Evolutionary conservation across 2,113 vertebrate genomes (phyloP).

Genomic region (Corythornis vintsioides): DNA sequence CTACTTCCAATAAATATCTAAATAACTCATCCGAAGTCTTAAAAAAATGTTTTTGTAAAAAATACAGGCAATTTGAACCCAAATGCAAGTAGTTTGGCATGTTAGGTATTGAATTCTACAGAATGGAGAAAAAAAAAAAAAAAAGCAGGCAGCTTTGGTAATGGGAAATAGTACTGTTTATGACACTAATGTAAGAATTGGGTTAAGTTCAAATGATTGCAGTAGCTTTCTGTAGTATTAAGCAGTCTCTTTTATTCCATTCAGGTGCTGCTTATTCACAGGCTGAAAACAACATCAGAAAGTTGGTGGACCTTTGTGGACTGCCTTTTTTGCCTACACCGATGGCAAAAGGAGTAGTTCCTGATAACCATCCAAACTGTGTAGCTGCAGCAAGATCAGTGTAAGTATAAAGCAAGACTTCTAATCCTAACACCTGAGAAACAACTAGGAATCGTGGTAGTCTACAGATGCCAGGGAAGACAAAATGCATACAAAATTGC

Average conservation of each 20-base stretch:
- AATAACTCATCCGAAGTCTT: background rate
- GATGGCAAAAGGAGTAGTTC: conserved; percentile 95
- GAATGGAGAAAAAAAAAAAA: background rate
- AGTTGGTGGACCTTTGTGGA: conserved; percentile 83
- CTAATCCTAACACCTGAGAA: background rate
- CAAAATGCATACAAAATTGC: background rate
- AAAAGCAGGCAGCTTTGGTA: background rate
- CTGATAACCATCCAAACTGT: conserved; percentile 90
- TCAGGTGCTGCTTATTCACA: conserved; percentile 90
- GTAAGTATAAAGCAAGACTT: conserved; percentile 70
- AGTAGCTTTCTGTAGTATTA: background rate
- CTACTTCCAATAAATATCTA: background rate
- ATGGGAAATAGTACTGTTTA: background rate
- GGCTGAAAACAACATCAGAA: conserved; percentile 83
- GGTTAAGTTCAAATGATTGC: background rate
- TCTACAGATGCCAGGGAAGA: background rate
- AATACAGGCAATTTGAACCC: background rate
- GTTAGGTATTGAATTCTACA: background rate
- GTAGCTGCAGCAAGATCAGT: conserved; percentile 92
- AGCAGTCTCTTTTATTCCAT: conserved; percentile 22
- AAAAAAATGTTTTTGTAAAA: background rate
- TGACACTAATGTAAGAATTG: background rate
- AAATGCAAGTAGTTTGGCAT: background rate
- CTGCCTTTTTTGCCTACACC: conserved; percentile 95
- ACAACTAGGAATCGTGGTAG: background rate